Evolutionary conservation across 2,797 vertebrate genomes (phyloP), one percentile per base, ranked within the genome.

Genomic region (Danionella dracula): DNA sequence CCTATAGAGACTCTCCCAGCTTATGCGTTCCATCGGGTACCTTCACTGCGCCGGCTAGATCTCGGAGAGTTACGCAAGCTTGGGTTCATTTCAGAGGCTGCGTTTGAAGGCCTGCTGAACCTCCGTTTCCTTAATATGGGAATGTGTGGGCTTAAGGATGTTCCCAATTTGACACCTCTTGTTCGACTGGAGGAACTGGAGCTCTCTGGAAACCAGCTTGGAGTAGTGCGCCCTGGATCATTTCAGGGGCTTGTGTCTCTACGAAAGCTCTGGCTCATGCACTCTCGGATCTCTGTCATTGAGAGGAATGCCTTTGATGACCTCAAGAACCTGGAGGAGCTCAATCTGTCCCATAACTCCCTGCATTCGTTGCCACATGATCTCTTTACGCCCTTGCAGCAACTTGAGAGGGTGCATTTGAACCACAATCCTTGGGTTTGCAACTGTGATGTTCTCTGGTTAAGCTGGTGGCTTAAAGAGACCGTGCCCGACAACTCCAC

Each of bases 341-440:
- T 99, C 1, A 99, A 99, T 72, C 76, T 99, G 57, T 96, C 96
- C 0, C 96, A 98, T 82, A 99, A 99, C 84, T 94, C 94, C 4
- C 81, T 98, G 78, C 93, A 94, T 72, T 98, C 95, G 5, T 81
- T 99, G 61, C 96, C 96, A 1, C 96, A 98, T 70, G 96, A 99
- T 83, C 93, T 99, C 1, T 99, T 99, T 83, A 98, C 94, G 0
- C 95, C 95, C 0, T 68, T 98, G 76, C 94, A 97, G 81, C 93
- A 94, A 54, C 78, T 99, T 66, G 95, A 96, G 79, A 81, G 96
- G 0, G 96, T 97, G 0, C 96, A 98, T 82, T 92, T 99, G 41
- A 96, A 99, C 83, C 96, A 98, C 76, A 98, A 99, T 83, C 95
- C 95, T 0, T 98, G 96, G 96, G 91, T 94, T 15, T 99, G 96